phyloP scores from a whole-genome alignment of 1,140 invertebrate species.

The Venturia canescens region DNA sequence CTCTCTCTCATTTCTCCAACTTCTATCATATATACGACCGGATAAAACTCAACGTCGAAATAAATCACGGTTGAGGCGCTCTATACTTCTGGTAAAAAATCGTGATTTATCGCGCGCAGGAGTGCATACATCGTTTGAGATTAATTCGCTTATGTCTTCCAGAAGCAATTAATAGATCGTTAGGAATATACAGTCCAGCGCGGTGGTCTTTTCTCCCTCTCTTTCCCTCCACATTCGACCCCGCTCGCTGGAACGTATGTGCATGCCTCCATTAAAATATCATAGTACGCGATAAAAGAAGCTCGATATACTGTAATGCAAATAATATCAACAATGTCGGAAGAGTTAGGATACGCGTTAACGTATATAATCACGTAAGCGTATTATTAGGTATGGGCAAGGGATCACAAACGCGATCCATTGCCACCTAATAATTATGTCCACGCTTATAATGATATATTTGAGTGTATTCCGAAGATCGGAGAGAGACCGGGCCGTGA shows the following conservation, averaged over 20 bases:
- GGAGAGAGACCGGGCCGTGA: neutral
- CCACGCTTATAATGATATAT: constrained; percentile 1
- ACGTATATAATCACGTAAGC: neutral
- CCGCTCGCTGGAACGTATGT: neutral
- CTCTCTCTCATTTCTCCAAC: no score
- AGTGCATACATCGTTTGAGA: neutral
- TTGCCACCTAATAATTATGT: constrained; percentile 14
- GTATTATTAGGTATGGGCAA: neutral
- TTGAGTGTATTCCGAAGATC: neutral
- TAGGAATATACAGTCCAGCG: neutral
- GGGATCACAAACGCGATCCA: neutral
- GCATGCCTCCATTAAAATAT: neutral
- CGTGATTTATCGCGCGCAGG: neutral
- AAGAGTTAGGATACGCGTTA: neutral
- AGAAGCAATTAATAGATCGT: constrained; percentile 5
- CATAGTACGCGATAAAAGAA: neutral
- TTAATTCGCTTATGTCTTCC: neutral
- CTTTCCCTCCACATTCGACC: neutral
- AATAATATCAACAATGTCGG: neutral
- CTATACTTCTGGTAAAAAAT: neutral
- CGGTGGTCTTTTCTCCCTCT: neutral
- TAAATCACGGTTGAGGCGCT: neutral
- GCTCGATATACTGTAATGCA: neutral
- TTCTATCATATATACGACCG: no score
- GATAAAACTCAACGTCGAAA: neutral